Base-by-base conservation (phyloP, 2,888 invertebrate genomes). In the Incurvaria masculella region DNA sequence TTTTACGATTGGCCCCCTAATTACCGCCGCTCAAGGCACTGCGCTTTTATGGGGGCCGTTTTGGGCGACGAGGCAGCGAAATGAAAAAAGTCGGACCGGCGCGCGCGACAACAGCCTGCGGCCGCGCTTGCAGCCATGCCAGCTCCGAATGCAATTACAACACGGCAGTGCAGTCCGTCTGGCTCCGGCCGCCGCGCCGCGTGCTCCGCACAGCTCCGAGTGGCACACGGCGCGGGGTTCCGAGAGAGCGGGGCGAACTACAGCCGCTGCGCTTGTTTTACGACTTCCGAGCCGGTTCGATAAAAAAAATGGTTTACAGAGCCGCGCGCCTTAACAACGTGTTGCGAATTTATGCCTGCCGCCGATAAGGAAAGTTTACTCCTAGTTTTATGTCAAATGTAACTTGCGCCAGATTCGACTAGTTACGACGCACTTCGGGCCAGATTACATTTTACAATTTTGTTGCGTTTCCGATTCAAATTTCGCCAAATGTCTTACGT, bases 1-100 rank as follows among this genome's bases (percentile, higher is more conserved):
- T 73, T 78, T 75, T 75, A 78, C 76, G 75, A 75, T 76, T 73
- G 74, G 72, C 68, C 72, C 72, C 73, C 75, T 78, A 76, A 78
- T 78, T 78, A 75, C 59, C 59, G 59, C 62, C 71, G 74, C 72
- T 76, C 69, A 74, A 75, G 74, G 74, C 75, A 64, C 64, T 63
- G 59, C 59, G 64, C 65, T 74, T 75, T 74, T 33, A 33, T 33
- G 33, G 33, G 14, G 14, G 33, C 33, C 33, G 14, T 33, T 33
- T 33, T 33, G 33, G 33, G 33, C 33, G 23, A 10, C 23, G 10
- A 10, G 23, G 5, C 5, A 60, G 66, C 63, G 67, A 74, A 69
- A 72, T 72, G 69, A 72, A 74, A 74, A 75, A 74, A 69, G 63
- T 67, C 64, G 65, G 67, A 68, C 66, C 66, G 62, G 60, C 60